Base-by-base conservation (phyloP, 2,113 vertebrate genomes). In the Arizona elegans region DNA sequence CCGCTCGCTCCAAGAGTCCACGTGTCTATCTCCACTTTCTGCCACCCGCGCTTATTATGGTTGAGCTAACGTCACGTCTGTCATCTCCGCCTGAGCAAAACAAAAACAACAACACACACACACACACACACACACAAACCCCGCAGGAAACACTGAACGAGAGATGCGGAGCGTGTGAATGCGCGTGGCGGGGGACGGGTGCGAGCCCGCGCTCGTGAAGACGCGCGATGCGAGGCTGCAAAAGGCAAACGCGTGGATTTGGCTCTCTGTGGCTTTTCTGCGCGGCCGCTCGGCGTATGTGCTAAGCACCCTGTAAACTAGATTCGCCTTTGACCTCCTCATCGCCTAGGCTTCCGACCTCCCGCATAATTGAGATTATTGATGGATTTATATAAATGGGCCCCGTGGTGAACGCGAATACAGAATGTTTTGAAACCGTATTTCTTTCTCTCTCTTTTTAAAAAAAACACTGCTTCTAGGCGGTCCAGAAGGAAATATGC, bases 1-100 rank as follows among this genome's bases (percentile, higher is more conserved):
- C 95, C 93, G 95, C 95, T 96, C 93, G 95, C 94, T 96, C 95
- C 96, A 91, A 94, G 95, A 95, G 95, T 94, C 92, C 90, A 33
- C 93, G 92, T 94, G 93, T 91, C 92, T 58, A 92, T 94, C 94
- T 93, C 62, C 94, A 24, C 86, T 87, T 52, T 53, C 43, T 50
- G 88, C 94, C 86, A 86, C 92, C 86, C 95, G 65, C 95, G 94
- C 95, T 86, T n/a, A 15, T 70, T 81, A 91, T 88, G 93, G 94
- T 93, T 65, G 93, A 50, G 92, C 94, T 95, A 96, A 53, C n/a
- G 95, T 94, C 17, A 93, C 94, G 50, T 24, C 86, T 53, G 47
- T 52, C 23, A 15, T 13, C 89, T 54, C 43, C 29, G 89, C 92
- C 94, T 33, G 93, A 95, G 95, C 95, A 93, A 95, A 96, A 96